A percentile compares a stretch with the other conserved stretches of the same genome.
Evolutionary conservation across 2,113 vertebrate genomes (phyloP).

Genomic region (Lethenteron reissneri): DNA sequence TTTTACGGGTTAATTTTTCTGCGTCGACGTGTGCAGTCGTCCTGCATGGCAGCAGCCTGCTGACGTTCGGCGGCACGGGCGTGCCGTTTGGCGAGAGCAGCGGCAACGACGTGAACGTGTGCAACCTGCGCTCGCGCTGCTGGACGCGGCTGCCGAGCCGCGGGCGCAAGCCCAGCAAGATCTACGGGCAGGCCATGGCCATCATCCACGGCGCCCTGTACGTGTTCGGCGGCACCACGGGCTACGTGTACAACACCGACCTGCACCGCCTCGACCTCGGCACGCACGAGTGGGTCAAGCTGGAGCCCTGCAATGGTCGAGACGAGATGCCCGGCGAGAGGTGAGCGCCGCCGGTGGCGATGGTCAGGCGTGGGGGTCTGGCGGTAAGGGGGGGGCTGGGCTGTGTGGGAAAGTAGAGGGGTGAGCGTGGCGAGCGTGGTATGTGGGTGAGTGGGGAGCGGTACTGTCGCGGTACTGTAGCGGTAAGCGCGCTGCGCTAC

Average conservation of each 20-base stretch:
- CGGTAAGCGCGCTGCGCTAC: no score
- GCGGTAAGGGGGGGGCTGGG: neutral
- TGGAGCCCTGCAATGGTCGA: constrained; percentile 74
- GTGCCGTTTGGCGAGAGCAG: constrained; percentile 95
- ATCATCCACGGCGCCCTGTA: constrained; percentile 88
- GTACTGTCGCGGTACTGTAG: no score
- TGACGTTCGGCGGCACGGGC: constrained; percentile 85
- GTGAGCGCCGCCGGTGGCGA: constrained; percentile 19
- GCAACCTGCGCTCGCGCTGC: constrained; percentile 80
- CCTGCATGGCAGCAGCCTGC: constrained; percentile 76
- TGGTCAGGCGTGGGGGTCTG: neutral
- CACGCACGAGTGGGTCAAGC: constrained; percentile 73
- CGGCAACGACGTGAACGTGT: constrained; percentile 80
- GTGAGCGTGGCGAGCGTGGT: no score
- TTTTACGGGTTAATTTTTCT: no score
- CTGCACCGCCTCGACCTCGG: constrained; percentile 81
- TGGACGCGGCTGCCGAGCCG: constrained; percentile 84
- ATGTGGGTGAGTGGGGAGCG: no score
- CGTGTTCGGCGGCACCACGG: constrained; percentile 87
- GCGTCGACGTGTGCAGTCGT: constrained; percentile 32
- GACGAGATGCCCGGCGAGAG: constrained; percentile 79
- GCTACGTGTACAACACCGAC: constrained; percentile 90
- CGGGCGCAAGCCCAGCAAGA: constrained; percentile 81
- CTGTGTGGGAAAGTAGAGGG: neutral
- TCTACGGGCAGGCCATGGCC: constrained; percentile 97